Evolutionary conservation across 2,797 vertebrate species (phyloP).

Genomic region (Enteromius unitaeniatus): DNA sequence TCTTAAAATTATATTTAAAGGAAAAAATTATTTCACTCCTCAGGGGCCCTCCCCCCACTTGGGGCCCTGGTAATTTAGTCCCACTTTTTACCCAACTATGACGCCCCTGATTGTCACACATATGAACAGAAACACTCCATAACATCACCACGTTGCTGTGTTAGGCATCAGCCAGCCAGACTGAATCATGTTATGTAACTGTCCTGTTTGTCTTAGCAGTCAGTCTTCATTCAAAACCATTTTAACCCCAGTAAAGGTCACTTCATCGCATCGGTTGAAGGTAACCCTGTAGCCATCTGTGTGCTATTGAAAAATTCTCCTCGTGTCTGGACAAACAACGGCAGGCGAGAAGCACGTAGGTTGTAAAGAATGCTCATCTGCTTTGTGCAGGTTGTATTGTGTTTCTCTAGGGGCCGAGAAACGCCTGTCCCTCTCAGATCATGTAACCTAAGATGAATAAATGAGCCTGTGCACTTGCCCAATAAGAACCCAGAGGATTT

Average conservation of each 20-base stretch:
- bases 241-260: slow-evolving; percentile 47
- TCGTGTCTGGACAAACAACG: background rate
- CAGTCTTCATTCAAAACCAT: slow-evolving; percentile 23
- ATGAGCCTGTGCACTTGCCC: slow-evolving; percentile 43
- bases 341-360: slow-evolving; percentile 15
- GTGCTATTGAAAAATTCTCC: slow-evolving; percentile 14
- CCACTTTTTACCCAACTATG: no score
- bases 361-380: slow-evolving; percentile 12
- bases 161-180: slow-evolving; percentile 11
- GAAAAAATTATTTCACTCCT: no score
- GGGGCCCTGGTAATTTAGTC: no score
- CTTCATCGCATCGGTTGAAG: slow-evolving; percentile 23
- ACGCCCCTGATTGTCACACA: background rate
- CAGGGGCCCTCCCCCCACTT: no score
- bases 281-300: slow-evolving; percentile 26
- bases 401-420: slow-evolving; percentile 21
- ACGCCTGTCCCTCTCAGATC: background rate
- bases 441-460: slow-evolving; percentile 47
- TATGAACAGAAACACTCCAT: background rate
- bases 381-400: slow-evolving; percentile 15
- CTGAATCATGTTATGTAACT: slow-evolving; percentile 19
- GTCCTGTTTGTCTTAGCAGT: slow-evolving; percentile 29
- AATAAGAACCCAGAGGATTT: slow-evolving; percentile 27
- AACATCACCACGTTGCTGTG: background rate
- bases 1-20: no score